Conservation (phyloP, 2,113 vertebrate genomes). For the Oreochromis aureus region DNA sequence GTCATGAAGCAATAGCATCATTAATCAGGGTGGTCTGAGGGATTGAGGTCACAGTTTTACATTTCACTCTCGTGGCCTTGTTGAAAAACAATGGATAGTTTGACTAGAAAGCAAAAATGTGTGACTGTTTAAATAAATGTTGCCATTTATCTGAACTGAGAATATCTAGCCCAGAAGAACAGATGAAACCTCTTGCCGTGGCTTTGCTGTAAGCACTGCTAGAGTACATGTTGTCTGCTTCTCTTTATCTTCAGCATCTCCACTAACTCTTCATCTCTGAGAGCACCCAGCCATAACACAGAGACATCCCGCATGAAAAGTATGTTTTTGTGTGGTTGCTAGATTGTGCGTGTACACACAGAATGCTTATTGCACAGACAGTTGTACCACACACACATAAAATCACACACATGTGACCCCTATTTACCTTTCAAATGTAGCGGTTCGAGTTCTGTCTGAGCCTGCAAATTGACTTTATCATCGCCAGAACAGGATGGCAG, state of each 20-base stretch:
- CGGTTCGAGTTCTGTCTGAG: not conserved
- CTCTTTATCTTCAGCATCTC: not conserved
- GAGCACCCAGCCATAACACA: conserved; percentile 16
- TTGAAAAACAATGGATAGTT: not conserved
- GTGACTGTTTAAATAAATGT: not conserved
- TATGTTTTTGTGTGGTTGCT: not conserved
- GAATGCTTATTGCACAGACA: not conserved
- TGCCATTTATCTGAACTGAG: not conserved
- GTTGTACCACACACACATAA: not conserved
- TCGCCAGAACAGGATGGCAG: not conserved
- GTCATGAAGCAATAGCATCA: not conserved
- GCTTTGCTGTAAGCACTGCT: not conserved
- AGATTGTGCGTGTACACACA: not conserved
- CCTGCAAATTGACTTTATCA: not conserved
- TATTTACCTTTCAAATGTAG: conserved; percentile 10
- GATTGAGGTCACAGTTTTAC: not conserved
- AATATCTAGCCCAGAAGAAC: not conserved
- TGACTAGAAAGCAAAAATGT: not conserved
- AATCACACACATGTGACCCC: not conserved
- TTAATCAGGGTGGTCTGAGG: not conserved
- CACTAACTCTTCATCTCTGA: not conserved
- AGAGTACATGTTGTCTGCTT: not conserved
- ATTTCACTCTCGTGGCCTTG: not conserved
- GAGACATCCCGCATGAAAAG: not conserved
- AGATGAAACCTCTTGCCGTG: not conserved